Percentiles rank a stretch among this genome's conserved stretches.
Conservation (phyloP, 2,113 vertebrate genomes). For the Labeo rohita region DNA sequence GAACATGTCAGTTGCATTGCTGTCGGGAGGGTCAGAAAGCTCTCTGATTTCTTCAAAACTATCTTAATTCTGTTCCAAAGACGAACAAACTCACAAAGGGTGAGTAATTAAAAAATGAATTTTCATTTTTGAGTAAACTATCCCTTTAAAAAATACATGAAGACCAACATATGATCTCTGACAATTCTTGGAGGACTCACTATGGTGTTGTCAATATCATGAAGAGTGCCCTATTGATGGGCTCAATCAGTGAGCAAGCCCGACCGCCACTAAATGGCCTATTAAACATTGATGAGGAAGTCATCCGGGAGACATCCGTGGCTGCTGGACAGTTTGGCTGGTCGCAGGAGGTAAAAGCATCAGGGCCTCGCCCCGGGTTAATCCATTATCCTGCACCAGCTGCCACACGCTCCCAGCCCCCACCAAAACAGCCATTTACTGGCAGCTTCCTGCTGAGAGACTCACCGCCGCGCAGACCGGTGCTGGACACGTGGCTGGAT, state of each 20-base stretch:
- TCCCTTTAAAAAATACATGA: background rate
- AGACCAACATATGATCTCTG: background rate
- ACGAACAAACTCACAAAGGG: no score
- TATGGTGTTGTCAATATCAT: constrained; percentile 11
- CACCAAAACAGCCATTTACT: constrained; percentile 56
- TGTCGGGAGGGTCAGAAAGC: no score
- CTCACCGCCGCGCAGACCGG: constrained; percentile 5
- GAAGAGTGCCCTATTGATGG: constrained; percentile 3
- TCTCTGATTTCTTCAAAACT: no score
- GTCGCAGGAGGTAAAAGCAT: constrained; percentile 73
- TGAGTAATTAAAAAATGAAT: no score
- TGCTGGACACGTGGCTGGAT: constrained; percentile 9
- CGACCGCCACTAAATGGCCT: constrained; percentile 47
- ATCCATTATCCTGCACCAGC: constrained; percentile 79
- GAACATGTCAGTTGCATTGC: no score
- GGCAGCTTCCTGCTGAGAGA: constrained; percentile 42
- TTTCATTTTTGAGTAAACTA: no score
- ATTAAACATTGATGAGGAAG: constrained; percentile 65
- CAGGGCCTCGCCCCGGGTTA: constrained; percentile 67
- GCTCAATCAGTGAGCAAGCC: constrained; percentile 25
- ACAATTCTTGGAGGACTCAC: background rate
- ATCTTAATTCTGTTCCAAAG: no score
- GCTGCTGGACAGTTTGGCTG: constrained; percentile 60
- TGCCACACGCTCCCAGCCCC: constrained; percentile 64
- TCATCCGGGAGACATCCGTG: constrained; percentile 27